phyloP scores from a whole-genome alignment of 2,888 invertebrate genomes.

The Helobdella robusta region DNA sequence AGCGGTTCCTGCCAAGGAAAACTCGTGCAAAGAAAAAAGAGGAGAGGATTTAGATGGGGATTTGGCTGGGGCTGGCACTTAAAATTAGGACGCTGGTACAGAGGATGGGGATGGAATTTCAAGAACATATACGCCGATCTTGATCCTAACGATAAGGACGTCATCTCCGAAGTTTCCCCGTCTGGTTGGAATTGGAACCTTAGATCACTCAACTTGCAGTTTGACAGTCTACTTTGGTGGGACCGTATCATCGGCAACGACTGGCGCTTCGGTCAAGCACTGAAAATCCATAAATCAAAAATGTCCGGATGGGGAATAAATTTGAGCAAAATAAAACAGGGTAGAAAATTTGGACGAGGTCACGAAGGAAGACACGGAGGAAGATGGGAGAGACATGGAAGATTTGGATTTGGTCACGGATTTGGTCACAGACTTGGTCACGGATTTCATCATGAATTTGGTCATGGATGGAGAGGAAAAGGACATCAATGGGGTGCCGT shows the following conservation, averaged over 20 bases:
- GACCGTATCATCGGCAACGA: slow-evolving; percentile 12
- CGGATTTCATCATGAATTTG: too few relatives aligned
- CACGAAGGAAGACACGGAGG: too few relatives aligned
- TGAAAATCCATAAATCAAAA: too few relatives aligned
- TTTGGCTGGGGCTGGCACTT: slow-evolving; percentile 15
- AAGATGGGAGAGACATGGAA: too few relatives aligned
- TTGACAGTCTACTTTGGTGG: slow-evolving; percentile 8
- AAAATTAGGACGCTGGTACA: slow-evolving; percentile 6
- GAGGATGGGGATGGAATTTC: slow-evolving; percentile 16
- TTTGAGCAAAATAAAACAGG: too few relatives aligned
- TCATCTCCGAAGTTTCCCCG: neutral
- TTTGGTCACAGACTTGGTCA: too few relatives aligned
- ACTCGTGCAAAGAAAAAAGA: neutral
- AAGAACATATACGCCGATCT: neutral
- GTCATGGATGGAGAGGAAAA: too few relatives aligned
- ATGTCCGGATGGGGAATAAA: too few relatives aligned
- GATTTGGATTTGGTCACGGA: too few relatives aligned
- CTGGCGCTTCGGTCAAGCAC: slow-evolving; percentile 3
- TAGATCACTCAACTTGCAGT: neutral
- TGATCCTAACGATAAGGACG: neutral
- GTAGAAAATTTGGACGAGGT: too few relatives aligned
- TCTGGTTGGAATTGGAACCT: slow-evolving; percentile 8
- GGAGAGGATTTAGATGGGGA: slow-evolving; percentile 1
- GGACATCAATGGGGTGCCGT: too few relatives aligned
- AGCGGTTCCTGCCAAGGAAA: neutral